Evolutionary conservation across 1,140 invertebrate species (phyloP).

Genomic region (Arctopsyche grandis): DNA sequence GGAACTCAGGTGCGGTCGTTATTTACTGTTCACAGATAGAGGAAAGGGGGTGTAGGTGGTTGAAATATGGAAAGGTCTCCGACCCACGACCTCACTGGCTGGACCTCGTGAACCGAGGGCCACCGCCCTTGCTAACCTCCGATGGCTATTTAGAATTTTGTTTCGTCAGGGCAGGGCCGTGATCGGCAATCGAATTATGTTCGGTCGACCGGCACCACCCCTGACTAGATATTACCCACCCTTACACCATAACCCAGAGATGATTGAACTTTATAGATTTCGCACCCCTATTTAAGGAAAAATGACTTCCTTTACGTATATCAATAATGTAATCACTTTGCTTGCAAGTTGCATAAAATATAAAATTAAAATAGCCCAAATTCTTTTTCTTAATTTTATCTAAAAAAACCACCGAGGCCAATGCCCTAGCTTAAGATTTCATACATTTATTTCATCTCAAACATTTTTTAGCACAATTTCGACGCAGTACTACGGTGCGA

Average conservation of each 20-base stretch:
- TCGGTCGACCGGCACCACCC: constrained; percentile 3
- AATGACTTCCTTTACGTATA: background rate
- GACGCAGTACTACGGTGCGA: no score
- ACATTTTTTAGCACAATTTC: no score
- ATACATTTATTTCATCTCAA: no score
- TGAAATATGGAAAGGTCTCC: constrained; percentile 13
- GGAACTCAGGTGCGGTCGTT: constrained; percentile 19
- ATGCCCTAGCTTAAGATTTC: no score
- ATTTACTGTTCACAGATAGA: background rate
- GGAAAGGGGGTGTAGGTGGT: background rate
- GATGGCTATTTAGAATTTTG: constrained; percentile 42
- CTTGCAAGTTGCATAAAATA: no score
- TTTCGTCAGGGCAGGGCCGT: constrained; percentile 17
- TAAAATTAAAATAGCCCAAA: background rate
- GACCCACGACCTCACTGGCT: background rate
- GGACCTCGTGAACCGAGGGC: background rate
- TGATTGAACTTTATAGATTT: no score
- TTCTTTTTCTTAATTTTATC: no score
- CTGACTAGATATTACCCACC: constrained; percentile 8
- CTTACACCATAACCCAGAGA: no score
- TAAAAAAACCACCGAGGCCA: no score
- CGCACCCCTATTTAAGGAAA: background rate
- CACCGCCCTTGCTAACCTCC: constrained; percentile 17
- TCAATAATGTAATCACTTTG: no score
- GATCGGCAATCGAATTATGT: constrained; percentile 45